Evolutionary conservation across 2,113 vertebrate species (phyloP).

Genomic region (Macaca nemestrina): DNA sequence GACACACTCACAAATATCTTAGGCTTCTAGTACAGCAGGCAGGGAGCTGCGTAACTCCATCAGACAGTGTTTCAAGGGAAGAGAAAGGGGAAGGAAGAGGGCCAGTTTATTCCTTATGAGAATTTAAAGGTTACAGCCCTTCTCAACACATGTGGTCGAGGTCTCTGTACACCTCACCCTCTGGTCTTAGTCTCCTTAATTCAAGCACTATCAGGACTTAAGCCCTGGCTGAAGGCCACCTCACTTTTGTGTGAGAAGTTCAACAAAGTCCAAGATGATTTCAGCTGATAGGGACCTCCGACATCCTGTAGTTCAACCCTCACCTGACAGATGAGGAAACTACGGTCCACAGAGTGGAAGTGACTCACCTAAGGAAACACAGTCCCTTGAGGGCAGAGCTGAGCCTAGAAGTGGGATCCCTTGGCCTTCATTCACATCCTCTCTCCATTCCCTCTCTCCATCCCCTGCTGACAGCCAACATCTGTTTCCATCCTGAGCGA

Average conservation of each 20-base stretch:
- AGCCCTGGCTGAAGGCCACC: not conserved
- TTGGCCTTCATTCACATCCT: not conserved
- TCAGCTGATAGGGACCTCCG: not conserved
- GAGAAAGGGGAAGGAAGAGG: not conserved
- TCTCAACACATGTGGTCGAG: not conserved
- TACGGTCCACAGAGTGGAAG: not conserved
- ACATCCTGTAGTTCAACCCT: not conserved
- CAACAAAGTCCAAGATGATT: not conserved
- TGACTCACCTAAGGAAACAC: not conserved
- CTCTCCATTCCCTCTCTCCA: not conserved
- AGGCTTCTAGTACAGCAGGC: not conserved
- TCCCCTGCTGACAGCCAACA: not conserved
- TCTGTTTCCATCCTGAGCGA: not conserved
- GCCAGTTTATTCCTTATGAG: not conserved
- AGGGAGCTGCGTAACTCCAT: rapidly evolving
- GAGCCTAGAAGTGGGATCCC: not conserved
- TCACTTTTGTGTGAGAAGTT: not conserved
- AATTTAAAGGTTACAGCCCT: not conserved
- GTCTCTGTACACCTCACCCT: not conserved
- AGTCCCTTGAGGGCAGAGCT: not conserved
- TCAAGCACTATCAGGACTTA: not conserved
- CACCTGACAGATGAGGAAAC: not conserved
- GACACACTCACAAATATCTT: not conserved
- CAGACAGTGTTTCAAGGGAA: not conserved
- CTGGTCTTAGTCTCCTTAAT: not conserved